These are phyloP conservation scores for Chrysochloris asiatica DNA, from an alignment of 2,113 vertebrate species.

Conservation along the genomic window DNA sequence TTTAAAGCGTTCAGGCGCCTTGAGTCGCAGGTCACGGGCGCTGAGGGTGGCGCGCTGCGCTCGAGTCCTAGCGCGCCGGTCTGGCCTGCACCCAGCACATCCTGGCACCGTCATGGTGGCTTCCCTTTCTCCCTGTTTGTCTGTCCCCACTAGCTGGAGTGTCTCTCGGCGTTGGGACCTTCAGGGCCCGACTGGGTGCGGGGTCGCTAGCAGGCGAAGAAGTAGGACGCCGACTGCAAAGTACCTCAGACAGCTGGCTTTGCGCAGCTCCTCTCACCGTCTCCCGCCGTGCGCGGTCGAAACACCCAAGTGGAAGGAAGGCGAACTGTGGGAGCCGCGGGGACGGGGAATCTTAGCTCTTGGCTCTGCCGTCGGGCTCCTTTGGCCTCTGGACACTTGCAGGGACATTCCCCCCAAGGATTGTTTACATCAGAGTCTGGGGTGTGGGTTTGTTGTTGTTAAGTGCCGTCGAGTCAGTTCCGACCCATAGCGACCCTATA, in stretches of 20 bases:
- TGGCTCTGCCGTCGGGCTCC: no score
- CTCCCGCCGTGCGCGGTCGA: accelerated
- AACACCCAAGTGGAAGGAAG: not conserved
- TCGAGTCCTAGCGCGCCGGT: not conserved
- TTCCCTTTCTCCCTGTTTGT: not conserved
- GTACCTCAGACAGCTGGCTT: not conserved
- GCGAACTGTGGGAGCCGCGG: not conserved
- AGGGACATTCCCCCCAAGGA: not conserved
- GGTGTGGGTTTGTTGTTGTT: no score
- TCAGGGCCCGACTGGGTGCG: not conserved
- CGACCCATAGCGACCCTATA: no score
- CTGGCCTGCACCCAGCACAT: not conserved
- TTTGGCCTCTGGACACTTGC: not conserved
- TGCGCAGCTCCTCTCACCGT: not conserved
- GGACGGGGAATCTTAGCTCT: not conserved
- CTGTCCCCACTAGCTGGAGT: not conserved
- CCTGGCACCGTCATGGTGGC: not conserved
- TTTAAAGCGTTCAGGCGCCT: not conserved
- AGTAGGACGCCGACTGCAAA: not conserved
- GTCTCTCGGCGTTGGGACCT: not conserved
- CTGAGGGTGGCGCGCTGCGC: not conserved
- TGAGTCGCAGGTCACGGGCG: no score
- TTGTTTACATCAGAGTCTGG: not conserved
- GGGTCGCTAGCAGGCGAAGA: not conserved
- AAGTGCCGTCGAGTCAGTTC: no score